These are phyloP conservation scores for Phthorimaea operculella DNA, from an alignment of 1,140 invertebrate species.

Conservation along the genomic window DNA sequence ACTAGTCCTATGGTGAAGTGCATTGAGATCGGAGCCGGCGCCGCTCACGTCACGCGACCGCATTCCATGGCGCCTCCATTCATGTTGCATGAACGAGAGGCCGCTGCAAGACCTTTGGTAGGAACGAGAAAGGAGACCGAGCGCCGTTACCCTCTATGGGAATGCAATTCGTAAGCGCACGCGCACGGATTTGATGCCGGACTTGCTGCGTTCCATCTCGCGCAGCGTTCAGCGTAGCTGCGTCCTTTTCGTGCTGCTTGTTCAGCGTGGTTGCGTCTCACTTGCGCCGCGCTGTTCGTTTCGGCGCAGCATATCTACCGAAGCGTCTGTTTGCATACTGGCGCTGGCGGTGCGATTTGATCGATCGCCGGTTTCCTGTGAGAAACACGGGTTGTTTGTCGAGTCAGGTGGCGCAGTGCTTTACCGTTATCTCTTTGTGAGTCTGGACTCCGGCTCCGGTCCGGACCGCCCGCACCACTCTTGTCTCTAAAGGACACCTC, in stretches of 20 bases:
- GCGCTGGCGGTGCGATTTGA: slow-evolving; percentile 49
- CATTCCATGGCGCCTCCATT: slow-evolving; percentile 65
- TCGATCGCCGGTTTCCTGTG: slow-evolving; percentile 60
- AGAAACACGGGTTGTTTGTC: slow-evolving; percentile 57
- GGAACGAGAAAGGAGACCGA: slow-evolving; percentile 48
- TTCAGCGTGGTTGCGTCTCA: slow-evolving; percentile 33
- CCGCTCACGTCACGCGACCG: slow-evolving; percentile 61
- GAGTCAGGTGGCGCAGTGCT: slow-evolving; percentile 49
- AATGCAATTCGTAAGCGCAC: slow-evolving; percentile 64
- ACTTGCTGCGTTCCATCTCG: slow-evolving; percentile 48
- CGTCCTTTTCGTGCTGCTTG: slow-evolving; percentile 31
- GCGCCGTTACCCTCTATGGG: slow-evolving; percentile 62
- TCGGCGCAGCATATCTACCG: slow-evolving; percentile 43
- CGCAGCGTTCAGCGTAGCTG: slow-evolving; percentile 30
- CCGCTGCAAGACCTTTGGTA: slow-evolving; percentile 34
- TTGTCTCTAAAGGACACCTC: slow-evolving; percentile 20
- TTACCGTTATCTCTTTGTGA: slow-evolving; percentile 49
- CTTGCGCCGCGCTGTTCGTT: slow-evolving; percentile 33
- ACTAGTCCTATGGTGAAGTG: slow-evolving; percentile 55
- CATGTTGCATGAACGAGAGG: slow-evolving; percentile 56
- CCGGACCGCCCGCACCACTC: slow-evolving; percentile 33
- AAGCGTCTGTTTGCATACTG: slow-evolving; percentile 57
- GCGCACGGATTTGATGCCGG: slow-evolving; percentile 56
- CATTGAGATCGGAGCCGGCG: slow-evolving; percentile 56
- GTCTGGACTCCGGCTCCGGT: slow-evolving; percentile 10